Base-by-base conservation (phyloP, 2,113 vertebrate genomes). In the Salminus brasiliensis region DNA sequence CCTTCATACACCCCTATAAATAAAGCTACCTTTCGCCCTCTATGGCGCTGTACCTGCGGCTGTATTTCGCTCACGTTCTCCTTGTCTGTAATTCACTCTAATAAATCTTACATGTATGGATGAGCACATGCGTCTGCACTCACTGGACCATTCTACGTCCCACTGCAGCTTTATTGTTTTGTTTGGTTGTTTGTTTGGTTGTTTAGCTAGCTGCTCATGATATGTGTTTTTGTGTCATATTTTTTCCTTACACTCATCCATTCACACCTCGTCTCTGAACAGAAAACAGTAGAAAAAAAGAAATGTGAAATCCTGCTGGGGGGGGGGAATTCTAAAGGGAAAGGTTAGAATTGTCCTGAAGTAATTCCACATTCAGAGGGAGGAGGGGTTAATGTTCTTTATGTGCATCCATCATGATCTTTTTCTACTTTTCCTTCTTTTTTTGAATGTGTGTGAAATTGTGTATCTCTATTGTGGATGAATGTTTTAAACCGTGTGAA, bases 321-420 rank as follows among this genome's bases (percentile, higher is more conserved):
- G 45, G 45, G 12, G 13, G 47, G 45, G 13, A 78, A 68, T 41
- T 80, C n/a, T n/a, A 41, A 60, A 91, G 90, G 90, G 90, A 91
- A 87, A 21, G 30, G 72, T 70, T 78, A 71, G 72, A 83, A 70
- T 72, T 81, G 68, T 74, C 70, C 47, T 69, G 49, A 66, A 74
- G 25, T 12, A 85, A 78, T 88, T 88, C 45, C 81, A 72, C 68
- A 77, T 79, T 76, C 63, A 1, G 49, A 84, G 75, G 34, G 63
- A n/a, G n/a, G n/a, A n/a, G n/a, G 83, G 79, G 11, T 59, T 25
- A 49, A 49, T 63, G 27, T 23, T 63, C 18, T 45, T 43, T 34
- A 27, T 62, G 25, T 32, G 18, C 27, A 15, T 74, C 41, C 36
- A 57, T 66, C 21, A 23, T 53, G 36, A 34, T 73, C 52, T 52